Conservation (phyloP, 2,113 vertebrate genomes). For the Nothobranchius kuhntae region DNA sequence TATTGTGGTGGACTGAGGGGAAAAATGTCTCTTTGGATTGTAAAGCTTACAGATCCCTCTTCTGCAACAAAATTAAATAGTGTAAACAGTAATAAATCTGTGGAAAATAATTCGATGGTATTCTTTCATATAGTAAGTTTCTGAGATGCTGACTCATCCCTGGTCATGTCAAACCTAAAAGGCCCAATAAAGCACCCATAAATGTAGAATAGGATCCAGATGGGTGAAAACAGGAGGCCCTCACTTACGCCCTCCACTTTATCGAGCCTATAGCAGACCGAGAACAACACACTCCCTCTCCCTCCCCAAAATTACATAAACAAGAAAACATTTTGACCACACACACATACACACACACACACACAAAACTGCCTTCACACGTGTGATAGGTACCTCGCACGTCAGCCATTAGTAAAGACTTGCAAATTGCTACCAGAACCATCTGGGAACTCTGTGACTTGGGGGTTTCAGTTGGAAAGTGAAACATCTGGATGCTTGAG, state of each 20-base stretch:
- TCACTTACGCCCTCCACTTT: constrained; percentile 43
- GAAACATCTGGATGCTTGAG: background rate
- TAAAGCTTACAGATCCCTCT: too few species aligned
- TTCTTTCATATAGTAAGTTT: background rate
- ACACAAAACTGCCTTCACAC: constrained; percentile 4
- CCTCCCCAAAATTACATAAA: constrained; percentile 33
- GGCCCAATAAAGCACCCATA: constrained; percentile 18
- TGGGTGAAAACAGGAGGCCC: constrained; percentile 38
- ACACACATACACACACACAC: constrained; percentile 25
- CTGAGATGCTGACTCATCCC: constrained; percentile 11
- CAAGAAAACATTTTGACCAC: constrained; percentile 40
- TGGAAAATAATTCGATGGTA: background rate
- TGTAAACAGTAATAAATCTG: background rate
- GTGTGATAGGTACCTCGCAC: background rate
- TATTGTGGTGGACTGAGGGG: too few species aligned
- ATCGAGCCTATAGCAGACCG: constrained; percentile 58
- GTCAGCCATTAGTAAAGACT: background rate
- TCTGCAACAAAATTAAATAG: background rate
- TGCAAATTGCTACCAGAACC: background rate
- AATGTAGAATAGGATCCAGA: constrained; percentile 63
- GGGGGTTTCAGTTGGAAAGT: constrained; percentile 7
- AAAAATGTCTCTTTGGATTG: too few species aligned
- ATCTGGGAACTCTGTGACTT: background rate
- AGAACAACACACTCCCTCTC: constrained; percentile 51
- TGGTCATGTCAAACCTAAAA: constrained; percentile 18